Evolutionary conservation across 2,888 invertebrate genomes (phyloP), one percentile per base, ranked within the genome.

Genomic region (Adelognathus sp.): DNA sequence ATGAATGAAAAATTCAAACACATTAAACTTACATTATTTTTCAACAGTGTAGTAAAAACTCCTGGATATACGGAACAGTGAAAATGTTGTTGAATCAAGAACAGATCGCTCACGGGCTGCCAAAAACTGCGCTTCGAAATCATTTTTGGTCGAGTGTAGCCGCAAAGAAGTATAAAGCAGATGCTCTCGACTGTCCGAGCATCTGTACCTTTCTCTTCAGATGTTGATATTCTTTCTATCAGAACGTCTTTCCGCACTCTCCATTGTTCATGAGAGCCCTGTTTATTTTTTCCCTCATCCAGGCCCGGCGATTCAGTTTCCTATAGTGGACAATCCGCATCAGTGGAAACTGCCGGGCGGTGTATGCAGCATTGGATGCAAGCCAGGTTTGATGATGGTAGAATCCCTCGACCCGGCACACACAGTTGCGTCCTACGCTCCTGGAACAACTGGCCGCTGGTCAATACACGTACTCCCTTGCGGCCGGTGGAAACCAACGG

Each of bases 331-430:
- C 58, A 44, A 56, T 33, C 16, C 29, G 50, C 36, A 52, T 24
- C 52, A 39, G 39, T 50, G 41, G 41, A 56, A 31, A 44, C 41
- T 33, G 41, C 29, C n/a, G 66, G 33, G n/a, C 16, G 39, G 31
- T 39, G 11, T 27, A 16, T n/a, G n/a, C n/a, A 33, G 66, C 60
- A 33, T 73, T 77, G 72, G 73, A 77, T 46, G 46, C 24, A 54
- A 29, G 77, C 73, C 77, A 78, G 77, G 27, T n/a, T n/a, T n/a
- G n/a, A 64, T 69, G 39, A 78, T 73, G 14, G 63, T 24, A 21
- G 63, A 54, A 27, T 33, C 31, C 58, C 41, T 56, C 36, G 29
- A 27, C 54, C 69, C 56, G 44, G 46, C 36, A 16, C 44, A 36
- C 11, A 24, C 21, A 50, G 27, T 18, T n/a, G n/a, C n/a, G 36